Evolutionary conservation across 2,113 vertebrate genomes (phyloP).

Genomic region (Syrmaticus mikado): DNA sequence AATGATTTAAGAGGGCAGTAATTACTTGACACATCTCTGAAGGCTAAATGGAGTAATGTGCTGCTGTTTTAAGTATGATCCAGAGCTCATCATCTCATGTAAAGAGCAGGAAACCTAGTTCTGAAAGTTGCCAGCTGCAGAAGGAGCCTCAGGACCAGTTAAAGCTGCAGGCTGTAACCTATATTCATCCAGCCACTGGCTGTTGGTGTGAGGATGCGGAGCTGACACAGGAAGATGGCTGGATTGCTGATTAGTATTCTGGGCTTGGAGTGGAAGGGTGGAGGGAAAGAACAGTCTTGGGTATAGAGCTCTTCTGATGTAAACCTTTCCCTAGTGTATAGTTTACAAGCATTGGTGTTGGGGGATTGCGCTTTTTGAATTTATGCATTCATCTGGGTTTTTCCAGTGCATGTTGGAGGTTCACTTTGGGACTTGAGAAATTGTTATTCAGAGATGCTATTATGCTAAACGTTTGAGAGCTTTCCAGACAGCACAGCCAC

Average conservation of each 20-base stretch:
- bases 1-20: constrained; percentile 52
- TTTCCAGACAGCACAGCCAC: not conserved
- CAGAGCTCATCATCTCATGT: not conserved
- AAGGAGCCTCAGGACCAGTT: not conserved
- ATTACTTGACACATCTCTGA: not conserved
- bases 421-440: not conserved
- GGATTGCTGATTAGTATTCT: not conserved
- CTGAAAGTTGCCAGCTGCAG: not conserved
- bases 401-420: not conserved
- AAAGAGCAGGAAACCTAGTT: not conserved
- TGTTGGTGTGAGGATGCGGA: not conserved
- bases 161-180: not conserved
- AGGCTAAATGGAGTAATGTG: not conserved
- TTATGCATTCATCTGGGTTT: not conserved
- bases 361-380: not conserved
- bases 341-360: not conserved
- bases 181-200: not conserved
- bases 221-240: not conserved
- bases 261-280: not conserved
- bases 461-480: not conserved
- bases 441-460: not conserved
- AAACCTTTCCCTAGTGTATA: not conserved
- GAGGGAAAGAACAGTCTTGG: not conserved
- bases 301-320: not conserved
- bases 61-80: not conserved